phyloP scores from a whole-genome alignment of 2,113 vertebrate genomes.

The Rallus limicola region DNA sequence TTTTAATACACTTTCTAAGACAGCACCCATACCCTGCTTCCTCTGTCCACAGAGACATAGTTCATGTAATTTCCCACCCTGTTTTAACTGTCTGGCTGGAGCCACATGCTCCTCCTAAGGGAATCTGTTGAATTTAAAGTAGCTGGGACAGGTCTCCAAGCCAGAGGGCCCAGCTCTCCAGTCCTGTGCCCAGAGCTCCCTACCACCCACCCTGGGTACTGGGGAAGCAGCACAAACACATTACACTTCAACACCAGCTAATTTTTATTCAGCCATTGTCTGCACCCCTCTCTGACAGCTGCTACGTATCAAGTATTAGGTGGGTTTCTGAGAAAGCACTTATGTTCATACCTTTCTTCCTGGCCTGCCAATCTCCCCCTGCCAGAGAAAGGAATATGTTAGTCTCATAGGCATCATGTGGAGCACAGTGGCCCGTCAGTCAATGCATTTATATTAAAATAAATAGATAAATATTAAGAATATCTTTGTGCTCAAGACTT shows the following conservation, averaged over 20 bases:
- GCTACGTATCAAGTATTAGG: background rate
- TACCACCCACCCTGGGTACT: background rate
- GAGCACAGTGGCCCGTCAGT: background rate
- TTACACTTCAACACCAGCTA: background rate
- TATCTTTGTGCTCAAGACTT: background rate
- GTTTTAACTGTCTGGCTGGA: background rate
- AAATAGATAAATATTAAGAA: background rate
- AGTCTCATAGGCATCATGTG: background rate
- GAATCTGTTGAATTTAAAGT: background rate
- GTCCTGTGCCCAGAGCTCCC: background rate
- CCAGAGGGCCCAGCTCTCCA: background rate
- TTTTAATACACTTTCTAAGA: background rate
- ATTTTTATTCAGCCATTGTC: background rate
- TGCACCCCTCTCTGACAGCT: background rate
- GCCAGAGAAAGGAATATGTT: conserved; percentile 66
- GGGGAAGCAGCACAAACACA: background rate
- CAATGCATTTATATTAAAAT: background rate
- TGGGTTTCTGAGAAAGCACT: background rate
- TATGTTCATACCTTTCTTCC: conserved; percentile 92
- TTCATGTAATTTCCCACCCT: background rate
- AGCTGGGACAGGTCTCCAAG: background rate
- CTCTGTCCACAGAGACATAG: background rate
- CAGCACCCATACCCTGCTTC: background rate
- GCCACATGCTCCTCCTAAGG: background rate
- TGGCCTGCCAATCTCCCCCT: conserved; percentile 97